Evolutionary conservation across 2,888 invertebrate genomes (phyloP).

Genomic region (Polydrusus tereticollis): DNA sequence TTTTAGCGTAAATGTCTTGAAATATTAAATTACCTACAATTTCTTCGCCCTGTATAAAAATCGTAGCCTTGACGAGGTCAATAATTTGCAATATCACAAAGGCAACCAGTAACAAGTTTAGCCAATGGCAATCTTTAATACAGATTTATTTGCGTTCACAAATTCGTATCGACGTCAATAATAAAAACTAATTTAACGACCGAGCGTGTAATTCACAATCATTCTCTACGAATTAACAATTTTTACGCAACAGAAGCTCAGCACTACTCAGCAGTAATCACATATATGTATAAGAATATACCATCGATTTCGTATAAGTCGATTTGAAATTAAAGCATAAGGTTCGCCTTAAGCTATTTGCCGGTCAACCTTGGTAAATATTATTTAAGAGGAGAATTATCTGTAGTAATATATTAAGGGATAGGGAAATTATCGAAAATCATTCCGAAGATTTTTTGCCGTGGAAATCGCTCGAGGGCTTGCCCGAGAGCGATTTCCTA

Average conservation of each 20-base stretch:
- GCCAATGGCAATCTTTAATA: constrained; percentile 3
- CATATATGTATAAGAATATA: constrained; percentile 17
- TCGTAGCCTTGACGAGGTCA: constrained; percentile 21
- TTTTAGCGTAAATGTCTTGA: no score
- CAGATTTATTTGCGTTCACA: constrained; percentile 25
- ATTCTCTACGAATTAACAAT: constrained; percentile 28
- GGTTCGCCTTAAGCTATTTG: background rate
- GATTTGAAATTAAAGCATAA: background rate
- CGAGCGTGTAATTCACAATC: constrained; percentile 32
- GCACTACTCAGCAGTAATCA: constrained; percentile 5
- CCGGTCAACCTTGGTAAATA: background rate
- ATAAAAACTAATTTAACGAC: constrained; percentile 33
- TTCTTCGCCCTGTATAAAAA: background rate
- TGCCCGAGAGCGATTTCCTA: no score
- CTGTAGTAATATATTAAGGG: no score
- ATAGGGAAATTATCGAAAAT: no score
- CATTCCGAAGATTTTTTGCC: no score
- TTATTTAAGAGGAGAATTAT: background rate
- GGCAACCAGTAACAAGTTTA: constrained; percentile 3
- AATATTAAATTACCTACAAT: background rate
- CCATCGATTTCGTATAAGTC: no score
- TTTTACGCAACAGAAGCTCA: constrained; percentile 20
- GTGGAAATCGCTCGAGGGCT: no score
- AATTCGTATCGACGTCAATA: constrained; percentile 19
- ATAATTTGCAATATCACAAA: constrained; percentile 26